Conservation (phyloP, 2,113 vertebrate species). For the Terrapene triunguis region DNA sequence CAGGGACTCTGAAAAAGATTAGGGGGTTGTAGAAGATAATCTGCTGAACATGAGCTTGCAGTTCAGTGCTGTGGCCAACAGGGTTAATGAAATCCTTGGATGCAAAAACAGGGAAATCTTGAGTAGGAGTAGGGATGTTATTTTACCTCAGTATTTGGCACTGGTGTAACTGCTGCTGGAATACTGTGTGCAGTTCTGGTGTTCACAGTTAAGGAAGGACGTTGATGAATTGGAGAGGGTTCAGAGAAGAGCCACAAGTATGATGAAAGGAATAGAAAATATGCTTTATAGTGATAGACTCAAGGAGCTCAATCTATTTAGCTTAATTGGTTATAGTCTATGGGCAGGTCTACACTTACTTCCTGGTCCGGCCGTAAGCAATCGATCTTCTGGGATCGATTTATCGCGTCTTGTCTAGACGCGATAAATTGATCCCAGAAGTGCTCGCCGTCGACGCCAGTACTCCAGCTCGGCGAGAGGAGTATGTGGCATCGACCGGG, state of each 20-base stretch:
- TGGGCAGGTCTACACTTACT: too few species aligned
- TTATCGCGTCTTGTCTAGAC: too few species aligned
- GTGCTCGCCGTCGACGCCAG: too few species aligned
- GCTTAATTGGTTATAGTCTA: not conserved
- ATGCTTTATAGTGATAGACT: not conserved
- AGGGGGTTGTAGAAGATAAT: not conserved
- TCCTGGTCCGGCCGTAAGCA: too few species aligned
- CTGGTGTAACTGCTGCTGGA: not conserved
- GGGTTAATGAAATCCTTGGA: not conserved
- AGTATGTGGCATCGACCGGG: too few species aligned
- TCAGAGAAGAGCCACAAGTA: not conserved
- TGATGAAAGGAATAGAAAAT: not conserved
- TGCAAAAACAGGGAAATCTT: not conserved
- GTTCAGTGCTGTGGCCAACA: not conserved
- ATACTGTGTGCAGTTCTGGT: not conserved
- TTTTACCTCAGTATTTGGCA: not conserved
- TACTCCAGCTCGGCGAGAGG: too few species aligned
- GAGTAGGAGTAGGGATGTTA: not conserved
- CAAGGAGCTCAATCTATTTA: not conserved
- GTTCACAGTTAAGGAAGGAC: not conserved
- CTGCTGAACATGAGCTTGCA: not conserved
- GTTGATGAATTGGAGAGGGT: not conserved
- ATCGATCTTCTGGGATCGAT: too few species aligned
- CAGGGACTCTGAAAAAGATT: not conserved
- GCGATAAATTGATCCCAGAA: too few species aligned